Evolutionary conservation across 2,797 vertebrate genomes (phyloP), one percentile per base, ranked within the genome.

Genomic region (Pampus argenteus): DNA sequence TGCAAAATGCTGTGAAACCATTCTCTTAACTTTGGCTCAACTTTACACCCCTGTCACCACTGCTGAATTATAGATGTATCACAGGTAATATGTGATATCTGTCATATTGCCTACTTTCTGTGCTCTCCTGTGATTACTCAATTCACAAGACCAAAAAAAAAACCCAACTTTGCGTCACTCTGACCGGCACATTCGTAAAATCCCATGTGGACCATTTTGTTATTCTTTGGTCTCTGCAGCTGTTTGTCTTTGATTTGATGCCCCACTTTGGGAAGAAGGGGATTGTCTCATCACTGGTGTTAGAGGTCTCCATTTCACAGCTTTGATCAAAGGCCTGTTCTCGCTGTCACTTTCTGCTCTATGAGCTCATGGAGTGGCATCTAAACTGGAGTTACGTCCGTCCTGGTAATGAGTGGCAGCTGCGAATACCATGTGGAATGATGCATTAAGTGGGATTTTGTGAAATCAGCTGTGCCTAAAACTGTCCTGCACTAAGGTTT

Each of bases 321-420:
- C 71, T 85, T 66, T 71, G 86, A 91, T 90, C 82, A 91, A 89
- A 89, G 85, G 61, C 58, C 47, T 54, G 28, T 59, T 66, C 74
- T 55, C 68, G 69, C 77, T 83, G 82, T 89, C 86, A 82, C 66
- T 76, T 71, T 82, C 45, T 70, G 26, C 75, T 86, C 66, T 58
- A 82, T 90, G 79, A 89, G 81, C 83, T 90, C 90, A 90, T 79
- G 67, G 66, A 82, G 84, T 87, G 83, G 85, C 81, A 87, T 87
- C 76, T 74, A 79, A 80, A 69, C 65, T 50, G 36, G 26, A 74
- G 66, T 79, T 60, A 63, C 71, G 74, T 75, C 87, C 75, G 68
- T 87, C 68, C 57, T 63, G 18, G 68, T 85, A 90, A 91, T 82
- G 67, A 79, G 57, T 76, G 82, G 74, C 85, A 87, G 88, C 86